Evolutionary conservation across 2,797 vertebrate genomes (phyloP), one percentile per base, ranked within the genome.

Genomic region (Falco naumanni): DNA sequence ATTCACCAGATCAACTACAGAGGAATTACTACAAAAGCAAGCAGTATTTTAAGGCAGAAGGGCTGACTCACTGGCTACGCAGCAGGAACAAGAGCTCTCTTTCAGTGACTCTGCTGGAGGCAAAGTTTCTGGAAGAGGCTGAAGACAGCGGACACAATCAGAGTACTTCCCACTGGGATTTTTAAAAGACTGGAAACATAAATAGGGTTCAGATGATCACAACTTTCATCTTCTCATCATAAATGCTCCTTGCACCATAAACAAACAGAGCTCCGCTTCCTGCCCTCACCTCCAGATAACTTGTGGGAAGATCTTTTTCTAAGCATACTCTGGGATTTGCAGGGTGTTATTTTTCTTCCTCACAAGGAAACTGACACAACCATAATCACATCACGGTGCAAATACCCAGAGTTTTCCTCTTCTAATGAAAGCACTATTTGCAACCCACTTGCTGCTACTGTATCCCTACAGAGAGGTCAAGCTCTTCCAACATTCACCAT

Each of bases 201-300:
- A 95, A 88, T 69, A 50, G 82, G 57, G 90, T 68, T 86, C 80
- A 78, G 47, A 88, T 34, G 37, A 86, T 86, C 50, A 64, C 37
- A 93, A 6, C 75, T 93, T 93, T 83, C 50, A 72, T 89, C n/a
- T 25, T 90, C 77, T 79, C 41, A 84, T 61, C 80, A 71, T n/a
- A 93, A 94, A 81, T 39, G 26, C 28, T 78, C 45, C 80, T 68
- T 71, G 75, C 33, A 43, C 18, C 57, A 43, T 16, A 69, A 92
- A 87, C 43, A 91, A 76, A 89, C 39, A 89, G 63, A 92, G 65
- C 41, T 83, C 25, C 5, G 17, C 61, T 90, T 95, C 87, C 91
- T 68, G 76, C 37, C 83, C 85, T 84, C 74, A 74, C 65, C 83
- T 71, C 53, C 87, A 75, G 31, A 28, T 28, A 64, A 33, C 7